A percentile compares a stretch with the other conserved stretches of the same genome.
Conservation (phyloP, 1,140 invertebrate genomes). For the Apocrypta bakeri region DNA sequence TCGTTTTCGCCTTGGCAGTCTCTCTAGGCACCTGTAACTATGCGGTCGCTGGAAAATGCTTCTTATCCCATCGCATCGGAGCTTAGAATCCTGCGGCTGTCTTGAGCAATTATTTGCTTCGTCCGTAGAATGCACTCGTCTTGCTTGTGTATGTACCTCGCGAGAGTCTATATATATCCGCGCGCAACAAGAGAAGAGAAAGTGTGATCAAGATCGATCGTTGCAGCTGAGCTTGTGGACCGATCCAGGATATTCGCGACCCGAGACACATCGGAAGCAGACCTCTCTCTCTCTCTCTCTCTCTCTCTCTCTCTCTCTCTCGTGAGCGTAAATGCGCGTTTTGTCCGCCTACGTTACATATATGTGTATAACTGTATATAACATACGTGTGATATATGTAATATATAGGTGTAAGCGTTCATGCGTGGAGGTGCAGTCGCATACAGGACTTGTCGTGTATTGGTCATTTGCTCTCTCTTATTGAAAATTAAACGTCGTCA, state of each 20-base stretch:
- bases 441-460: not conserved
- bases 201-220: constrained; percentile 10
- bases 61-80: not conserved
- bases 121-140: too few relatives aligned
- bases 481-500: not conserved
- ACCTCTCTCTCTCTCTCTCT: too few relatives aligned
- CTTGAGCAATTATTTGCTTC: not conserved
- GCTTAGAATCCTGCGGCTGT: not conserved
- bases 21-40: not conserved
- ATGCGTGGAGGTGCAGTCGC: not conserved
- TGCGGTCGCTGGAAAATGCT: not conserved
- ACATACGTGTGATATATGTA: not conserved
- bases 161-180: not conserved
- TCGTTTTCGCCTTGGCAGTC: not conserved
- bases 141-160: too few relatives aligned
- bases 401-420: not conserved
- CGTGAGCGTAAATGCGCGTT: not conserved
- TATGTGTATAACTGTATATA: too few relatives aligned
- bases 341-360: not conserved
- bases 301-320: too few relatives aligned
- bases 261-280: not conserved
- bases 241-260: not conserved
- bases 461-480: not conserved
- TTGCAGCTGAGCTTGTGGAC: not conserved
- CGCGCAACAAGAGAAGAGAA: not conserved